phyloP scores from a whole-genome alignment of 2,797 vertebrate species.

The Paramormyrops hopkinsi region DNA sequence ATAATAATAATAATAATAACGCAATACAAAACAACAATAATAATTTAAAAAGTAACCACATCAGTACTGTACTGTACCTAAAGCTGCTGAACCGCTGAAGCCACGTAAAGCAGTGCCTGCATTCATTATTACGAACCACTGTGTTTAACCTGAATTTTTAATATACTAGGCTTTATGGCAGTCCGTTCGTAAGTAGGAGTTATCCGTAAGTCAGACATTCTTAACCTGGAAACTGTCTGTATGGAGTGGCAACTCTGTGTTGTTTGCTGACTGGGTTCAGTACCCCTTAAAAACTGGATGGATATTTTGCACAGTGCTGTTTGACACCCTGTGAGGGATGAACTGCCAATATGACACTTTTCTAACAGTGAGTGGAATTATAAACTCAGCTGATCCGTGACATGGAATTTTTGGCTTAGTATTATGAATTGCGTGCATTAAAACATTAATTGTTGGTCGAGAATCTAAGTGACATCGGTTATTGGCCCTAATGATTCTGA shows the following conservation, averaged over 20 bases:
- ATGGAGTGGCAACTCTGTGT: not conserved
- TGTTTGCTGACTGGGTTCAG: not conserved
- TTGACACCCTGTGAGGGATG: not conserved
- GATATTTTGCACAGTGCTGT: not conserved
- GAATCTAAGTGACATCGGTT: not conserved
- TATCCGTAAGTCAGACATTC: not conserved
- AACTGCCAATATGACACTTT: not conserved
- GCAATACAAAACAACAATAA: not conserved
- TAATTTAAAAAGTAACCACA: not conserved
- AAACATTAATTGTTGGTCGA: not conserved
- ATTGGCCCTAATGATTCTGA: not conserved
- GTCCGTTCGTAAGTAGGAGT: not conserved
- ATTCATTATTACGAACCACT: not conserved
- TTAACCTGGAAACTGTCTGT: not conserved
- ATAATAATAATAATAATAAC: not conserved
- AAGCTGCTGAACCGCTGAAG: not conserved
- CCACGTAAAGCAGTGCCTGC: not conserved
- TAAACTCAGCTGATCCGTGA: not conserved
- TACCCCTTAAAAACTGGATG: not conserved
- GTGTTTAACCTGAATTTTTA: not conserved
- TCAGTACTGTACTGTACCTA: not conserved
- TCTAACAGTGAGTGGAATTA: not conserved
- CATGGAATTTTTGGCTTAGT: not conserved
- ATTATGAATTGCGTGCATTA: not conserved
- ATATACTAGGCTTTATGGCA: not conserved